Percentiles rank a stretch among this genome's conserved stretches.
phyloP scores from a whole-genome alignment of 1,140 invertebrate genomes.

The Drosophila elegans region DNA sequence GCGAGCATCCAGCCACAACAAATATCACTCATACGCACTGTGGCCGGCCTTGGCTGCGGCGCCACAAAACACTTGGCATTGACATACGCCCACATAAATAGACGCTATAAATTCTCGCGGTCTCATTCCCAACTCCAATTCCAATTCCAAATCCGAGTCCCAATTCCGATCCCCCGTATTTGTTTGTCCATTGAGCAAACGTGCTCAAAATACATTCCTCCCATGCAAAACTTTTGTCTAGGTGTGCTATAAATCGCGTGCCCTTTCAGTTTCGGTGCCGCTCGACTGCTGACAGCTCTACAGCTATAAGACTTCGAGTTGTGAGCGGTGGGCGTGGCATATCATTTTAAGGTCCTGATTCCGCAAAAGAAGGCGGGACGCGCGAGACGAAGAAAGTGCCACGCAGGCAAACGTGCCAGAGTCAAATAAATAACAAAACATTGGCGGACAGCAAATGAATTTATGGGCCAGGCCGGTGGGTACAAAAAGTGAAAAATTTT shows the following conservation, averaged over 20 bases:
- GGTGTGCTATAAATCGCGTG: slow-evolving; percentile 79
- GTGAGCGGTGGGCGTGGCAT: slow-evolving; percentile 65
- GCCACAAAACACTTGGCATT: slow-evolving; percentile 63
- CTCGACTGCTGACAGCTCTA: slow-evolving; percentile 76
- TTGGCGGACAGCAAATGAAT: slow-evolving; percentile 74
- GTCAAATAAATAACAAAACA: slow-evolving; percentile 81
- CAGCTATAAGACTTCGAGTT: slow-evolving; percentile 16
- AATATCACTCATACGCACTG: slow-evolving; percentile 71
- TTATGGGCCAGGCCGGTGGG: slow-evolving; percentile 52
- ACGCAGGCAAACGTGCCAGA: slow-evolving; percentile 68
- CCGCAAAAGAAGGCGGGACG: slow-evolving; percentile 4
- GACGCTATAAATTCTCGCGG: slow-evolving; percentile 67
- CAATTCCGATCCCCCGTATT: slow-evolving; percentile 43
- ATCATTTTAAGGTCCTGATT: slow-evolving; percentile 71
- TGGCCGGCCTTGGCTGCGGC: slow-evolving; percentile 24
- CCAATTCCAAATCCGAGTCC: neutral
- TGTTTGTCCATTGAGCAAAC: slow-evolving; percentile 59
- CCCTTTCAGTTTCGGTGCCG: slow-evolving; percentile 59
- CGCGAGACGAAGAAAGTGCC: slow-evolving; percentile 52
- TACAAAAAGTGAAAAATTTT: slow-evolving; percentile 43
- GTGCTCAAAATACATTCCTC: slow-evolving; percentile 59
- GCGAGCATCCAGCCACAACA: slow-evolving; percentile 30
- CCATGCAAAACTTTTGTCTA: slow-evolving; percentile 70
- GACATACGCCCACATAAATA: slow-evolving; percentile 75
- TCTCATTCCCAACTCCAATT: slow-evolving; percentile 5